Evolutionary conservation across 2,113 vertebrate genomes (phyloP), one percentile per base, ranked within the genome.

Genomic region (Diadophis punctatus): DNA sequence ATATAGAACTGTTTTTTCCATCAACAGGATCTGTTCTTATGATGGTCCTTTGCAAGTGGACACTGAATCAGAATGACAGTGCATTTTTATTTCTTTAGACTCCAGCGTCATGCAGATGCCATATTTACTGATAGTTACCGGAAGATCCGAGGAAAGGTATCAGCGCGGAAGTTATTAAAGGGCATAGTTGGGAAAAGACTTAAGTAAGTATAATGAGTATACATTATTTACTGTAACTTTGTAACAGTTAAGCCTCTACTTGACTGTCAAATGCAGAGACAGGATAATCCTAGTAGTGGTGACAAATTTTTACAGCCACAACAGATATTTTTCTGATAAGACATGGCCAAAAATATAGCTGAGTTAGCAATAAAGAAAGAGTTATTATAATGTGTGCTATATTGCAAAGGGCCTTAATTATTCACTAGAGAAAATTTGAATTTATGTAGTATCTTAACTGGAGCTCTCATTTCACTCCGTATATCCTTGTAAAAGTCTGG

Each of bases 91-190:
- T 55, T 52, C 43, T 90, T 87, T 84, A 99, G 99, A 96, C 97
- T 95, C 51, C 98, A 97, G 90, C 98, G 99, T 91, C 98, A 99
- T 0, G 98, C 99, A 1, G 99, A 99, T 0, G 98, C 99, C 96
- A 98, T 99, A 96, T 99, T 99, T 94, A 99, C 98, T 0, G 99
- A 99, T 96, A 98, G 97, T 95, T 99, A 99, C 97, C 98, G 99
- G 92, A 99, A 99, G 91, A 98, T 99, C 93, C 97, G 99, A 95
- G 98, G 98, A 51, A 98, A 99, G 94, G 98, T 99, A 93, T 99
- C 98, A 0, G 98, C 98, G 92, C 98, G 98, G 90, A 99, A 98
- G 94, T 98, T 98, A 93, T 97, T 99, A 7, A 98, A 99, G 97
- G 98, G 98, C 87, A 98, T 99, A 94, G 98, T 99, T 97, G 99